Conservation (phyloP, 2,113 vertebrate species). For the Oreochromis spilurus region DNA sequence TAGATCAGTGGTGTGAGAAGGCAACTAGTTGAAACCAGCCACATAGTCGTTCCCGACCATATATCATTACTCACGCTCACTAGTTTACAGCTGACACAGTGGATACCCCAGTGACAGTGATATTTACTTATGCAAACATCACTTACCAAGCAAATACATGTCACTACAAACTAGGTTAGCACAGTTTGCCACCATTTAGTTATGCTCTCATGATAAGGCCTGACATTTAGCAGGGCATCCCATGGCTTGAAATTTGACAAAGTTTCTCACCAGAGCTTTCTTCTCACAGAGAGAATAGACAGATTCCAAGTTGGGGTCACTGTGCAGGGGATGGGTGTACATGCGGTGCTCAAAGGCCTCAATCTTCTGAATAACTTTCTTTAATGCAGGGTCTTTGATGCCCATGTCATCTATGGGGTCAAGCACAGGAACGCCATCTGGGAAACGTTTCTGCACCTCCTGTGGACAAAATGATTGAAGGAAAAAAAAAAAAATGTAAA, state of each 20-base stretch:
- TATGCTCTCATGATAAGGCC: background rate
- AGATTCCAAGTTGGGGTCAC: conserved; percentile 84
- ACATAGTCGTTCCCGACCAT: background rate
- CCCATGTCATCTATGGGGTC: conserved; percentile 97
- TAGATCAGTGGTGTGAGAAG: background rate
- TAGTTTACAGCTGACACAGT: background rate
- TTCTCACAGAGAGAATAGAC: conserved; percentile 93
- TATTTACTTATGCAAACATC: background rate
- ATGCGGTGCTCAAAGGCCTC: conserved; percentile 96
- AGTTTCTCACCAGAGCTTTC: conserved; percentile 85
- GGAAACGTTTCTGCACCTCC: conserved; percentile 97
- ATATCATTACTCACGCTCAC: background rate
- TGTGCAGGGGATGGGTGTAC: conserved; percentile 96
- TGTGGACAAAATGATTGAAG: conserved; percentile 35
- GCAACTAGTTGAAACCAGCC: background rate
- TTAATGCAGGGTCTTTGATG: conserved; percentile 90
- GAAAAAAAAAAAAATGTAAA: background rate
- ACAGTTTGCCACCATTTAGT: background rate
- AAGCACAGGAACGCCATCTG: conserved; percentile 88
- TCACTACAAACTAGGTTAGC: background rate
- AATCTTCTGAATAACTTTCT: conserved; percentile 95
- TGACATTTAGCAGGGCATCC: background rate
- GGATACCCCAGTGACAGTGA: background rate
- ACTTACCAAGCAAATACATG: background rate
- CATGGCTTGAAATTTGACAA: background rate